phyloP scores from a whole-genome alignment of 1,140 invertebrate genomes.

The Leptopilina boulardi region DNA sequence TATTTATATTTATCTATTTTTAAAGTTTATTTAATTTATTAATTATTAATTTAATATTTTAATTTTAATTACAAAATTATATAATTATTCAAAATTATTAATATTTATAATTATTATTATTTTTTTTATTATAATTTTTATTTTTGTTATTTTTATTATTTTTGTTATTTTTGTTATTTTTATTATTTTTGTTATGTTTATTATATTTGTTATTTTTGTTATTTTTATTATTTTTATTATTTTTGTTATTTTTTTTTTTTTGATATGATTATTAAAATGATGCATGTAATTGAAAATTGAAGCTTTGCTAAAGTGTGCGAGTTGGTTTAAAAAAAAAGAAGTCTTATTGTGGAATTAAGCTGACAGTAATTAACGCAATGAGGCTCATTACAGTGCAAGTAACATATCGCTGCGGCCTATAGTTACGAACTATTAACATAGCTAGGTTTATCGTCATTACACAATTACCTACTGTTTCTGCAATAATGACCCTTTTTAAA shows the following conservation, averaged over 20 bases:
- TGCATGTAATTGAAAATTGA: neutral
- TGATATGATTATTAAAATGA: too few relatives aligned
- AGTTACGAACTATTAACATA: constrained; percentile 22
- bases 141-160: too few relatives aligned
- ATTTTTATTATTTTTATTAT: too few relatives aligned
- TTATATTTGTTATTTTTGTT: too few relatives aligned
- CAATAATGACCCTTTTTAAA: constrained; percentile 29
- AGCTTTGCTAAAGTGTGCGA: neutral
- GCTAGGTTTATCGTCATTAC: constrained; percentile 33
- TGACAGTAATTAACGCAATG: constrained; percentile 35
- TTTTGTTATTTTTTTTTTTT: too few relatives aligned
- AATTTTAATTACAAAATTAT: too few relatives aligned
- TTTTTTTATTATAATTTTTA: neutral
- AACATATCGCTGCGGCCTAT: constrained; percentile 31
- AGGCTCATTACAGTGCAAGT: constrained; percentile 38
- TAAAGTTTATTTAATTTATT: too few relatives aligned
- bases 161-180: too few relatives aligned
- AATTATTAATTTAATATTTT: too few relatives aligned
- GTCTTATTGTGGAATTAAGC: neutral
- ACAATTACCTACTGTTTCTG: constrained; percentile 30
- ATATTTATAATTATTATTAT: neutral
- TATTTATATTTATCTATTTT: too few relatives aligned
- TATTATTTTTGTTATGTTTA: too few relatives aligned
- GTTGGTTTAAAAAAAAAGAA: neutral
- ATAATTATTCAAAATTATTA: neutral